Percentiles rank a stretch among this genome's conserved stretches.
These are phyloP conservation scores for Pongo pygmaeus DNA, from an alignment of 2,113 vertebrate genomes.

Conservation along the genomic window DNA sequence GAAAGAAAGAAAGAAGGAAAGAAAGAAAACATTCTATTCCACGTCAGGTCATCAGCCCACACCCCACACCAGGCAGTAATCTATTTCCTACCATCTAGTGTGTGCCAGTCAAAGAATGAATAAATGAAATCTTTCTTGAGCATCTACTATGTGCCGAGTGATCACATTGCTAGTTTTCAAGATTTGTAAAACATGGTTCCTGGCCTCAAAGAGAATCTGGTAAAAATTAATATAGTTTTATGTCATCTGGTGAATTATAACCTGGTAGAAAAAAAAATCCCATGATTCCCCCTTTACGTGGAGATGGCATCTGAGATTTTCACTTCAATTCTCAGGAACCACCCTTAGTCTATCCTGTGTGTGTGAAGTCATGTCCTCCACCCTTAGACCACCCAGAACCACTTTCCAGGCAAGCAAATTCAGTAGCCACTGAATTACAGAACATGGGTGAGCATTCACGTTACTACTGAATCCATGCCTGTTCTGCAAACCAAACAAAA, in stretches of 20 bases:
- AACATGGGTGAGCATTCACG: neutral
- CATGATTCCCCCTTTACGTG: neutral
- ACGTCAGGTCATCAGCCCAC: neutral
- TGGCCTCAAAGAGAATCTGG: neutral
- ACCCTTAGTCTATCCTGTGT: neutral
- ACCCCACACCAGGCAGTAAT: neutral
- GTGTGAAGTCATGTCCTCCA: constrained; percentile 18
- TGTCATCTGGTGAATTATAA: neutral
- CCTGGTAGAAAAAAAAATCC: neutral
- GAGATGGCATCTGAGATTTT: constrained; percentile 14
- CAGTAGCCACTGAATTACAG: neutral
- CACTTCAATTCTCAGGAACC: neutral
- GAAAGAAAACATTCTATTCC: neutral
- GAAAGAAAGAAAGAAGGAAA: neutral
- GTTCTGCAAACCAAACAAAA: neutral
- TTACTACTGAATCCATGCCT: neutral
- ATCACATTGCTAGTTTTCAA: neutral
- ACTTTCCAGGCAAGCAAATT: neutral
- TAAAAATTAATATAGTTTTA: neutral
- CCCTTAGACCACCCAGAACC: neutral
- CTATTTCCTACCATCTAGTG: neutral
- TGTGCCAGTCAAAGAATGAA: neutral
- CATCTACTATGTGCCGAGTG: neutral
- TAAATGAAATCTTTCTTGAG: neutral
- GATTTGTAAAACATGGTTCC: neutral